Conservation (phyloP, 2,113 vertebrate species). For the Leucosticte australis region DNA sequence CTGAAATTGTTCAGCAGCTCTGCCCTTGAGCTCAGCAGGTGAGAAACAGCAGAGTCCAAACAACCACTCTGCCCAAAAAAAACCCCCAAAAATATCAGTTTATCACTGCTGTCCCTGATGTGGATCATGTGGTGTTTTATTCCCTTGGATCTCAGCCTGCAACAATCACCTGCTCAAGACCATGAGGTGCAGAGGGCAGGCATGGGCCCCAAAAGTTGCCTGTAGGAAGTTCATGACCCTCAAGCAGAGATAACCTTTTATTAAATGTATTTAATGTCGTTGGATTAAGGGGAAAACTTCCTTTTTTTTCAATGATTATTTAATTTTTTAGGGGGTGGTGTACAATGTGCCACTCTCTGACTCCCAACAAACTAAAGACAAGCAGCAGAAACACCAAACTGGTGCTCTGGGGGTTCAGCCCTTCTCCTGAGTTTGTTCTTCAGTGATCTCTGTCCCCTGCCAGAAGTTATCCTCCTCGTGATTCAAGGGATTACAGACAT, state of each 20-base stretch:
- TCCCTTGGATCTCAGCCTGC: background rate
- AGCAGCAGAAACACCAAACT: background rate
- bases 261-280: background rate
- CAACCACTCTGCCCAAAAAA: background rate
- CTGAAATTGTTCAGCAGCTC: background rate
- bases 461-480: background rate
- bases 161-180: background rate
- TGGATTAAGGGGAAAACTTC: too few species aligned
- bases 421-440: background rate
- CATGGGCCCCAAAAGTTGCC: background rate
- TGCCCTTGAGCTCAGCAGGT: background rate
- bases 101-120: background rate
- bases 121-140: accelerated
- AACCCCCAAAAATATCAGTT: background rate
- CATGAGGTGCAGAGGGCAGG: background rate
- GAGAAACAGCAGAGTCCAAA: background rate
- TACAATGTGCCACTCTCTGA: accelerated
- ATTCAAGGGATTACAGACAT: background rate
- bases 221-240: background rate
- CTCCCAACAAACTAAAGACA: background rate
- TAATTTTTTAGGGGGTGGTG: accelerated
- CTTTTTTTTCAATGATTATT: background rate
- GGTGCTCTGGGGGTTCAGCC: background rate
- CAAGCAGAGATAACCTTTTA: background rate
- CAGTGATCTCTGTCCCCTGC: background rate